phyloP scores from a whole-genome alignment of 2,888 invertebrate genomes.

The Limnephilus auricula region DNA sequence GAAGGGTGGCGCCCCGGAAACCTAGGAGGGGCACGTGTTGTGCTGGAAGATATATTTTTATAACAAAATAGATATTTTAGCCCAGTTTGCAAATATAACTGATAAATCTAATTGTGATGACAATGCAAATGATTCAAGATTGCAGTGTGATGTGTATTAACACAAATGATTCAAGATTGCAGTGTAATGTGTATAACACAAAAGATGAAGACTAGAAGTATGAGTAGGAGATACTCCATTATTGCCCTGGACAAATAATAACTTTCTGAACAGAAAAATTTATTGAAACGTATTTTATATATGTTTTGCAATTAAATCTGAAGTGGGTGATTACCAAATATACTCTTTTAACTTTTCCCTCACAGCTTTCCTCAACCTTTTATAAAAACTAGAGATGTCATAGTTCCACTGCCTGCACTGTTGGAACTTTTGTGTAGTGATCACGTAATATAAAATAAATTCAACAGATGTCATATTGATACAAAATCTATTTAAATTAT shows the following conservation, averaged over 20 bases:
- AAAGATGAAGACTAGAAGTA: too few relatives aligned
- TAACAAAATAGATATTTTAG: background rate
- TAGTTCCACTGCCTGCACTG: background rate
- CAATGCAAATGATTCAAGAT: constrained; percentile 38
- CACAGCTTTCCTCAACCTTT: background rate
- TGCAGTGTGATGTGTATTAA: too few relatives aligned
- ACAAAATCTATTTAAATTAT: too few relatives aligned
- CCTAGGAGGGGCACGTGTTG: constrained; percentile 67
- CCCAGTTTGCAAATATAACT: background rate
- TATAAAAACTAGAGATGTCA: background rate
- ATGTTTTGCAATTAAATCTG: background rate
- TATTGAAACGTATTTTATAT: too few relatives aligned
- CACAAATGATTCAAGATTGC: constrained; percentile 38
- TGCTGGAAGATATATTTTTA: constrained; percentile 67
- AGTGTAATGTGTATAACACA: background rate
- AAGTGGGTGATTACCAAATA: background rate
- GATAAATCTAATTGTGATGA: background rate
- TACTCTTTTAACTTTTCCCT: background rate
- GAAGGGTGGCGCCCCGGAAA: constrained; percentile 21
- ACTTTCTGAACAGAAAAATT: too few relatives aligned
- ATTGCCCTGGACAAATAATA: background rate
- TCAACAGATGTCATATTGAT: too few relatives aligned
- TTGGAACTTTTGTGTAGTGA: background rate
- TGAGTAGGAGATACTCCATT: too few relatives aligned
- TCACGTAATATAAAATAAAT: too few relatives aligned